Evolutionary conservation across 2,113 vertebrate genomes (phyloP), one percentile per base, ranked within the genome.

Genomic region (Pardalotus punctatus): DNA sequence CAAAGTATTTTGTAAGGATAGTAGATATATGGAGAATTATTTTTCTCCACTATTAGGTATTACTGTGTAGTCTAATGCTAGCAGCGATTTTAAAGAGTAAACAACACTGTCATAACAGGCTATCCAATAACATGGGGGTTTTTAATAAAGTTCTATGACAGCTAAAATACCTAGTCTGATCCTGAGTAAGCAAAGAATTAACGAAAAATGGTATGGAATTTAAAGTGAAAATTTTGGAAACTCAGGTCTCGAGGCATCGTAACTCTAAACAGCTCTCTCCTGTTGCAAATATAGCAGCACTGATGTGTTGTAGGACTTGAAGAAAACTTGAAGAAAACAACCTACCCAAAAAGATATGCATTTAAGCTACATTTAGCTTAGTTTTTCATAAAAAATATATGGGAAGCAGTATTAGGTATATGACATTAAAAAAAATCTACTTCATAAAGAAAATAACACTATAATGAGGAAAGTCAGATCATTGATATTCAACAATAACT

Each of bases 171-270:
- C 19, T 23, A 76, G 36, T 62, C 33, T 56, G 27, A 45, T 47
- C 36, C 36, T 76, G 5, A 92, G 35, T 51, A 81, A 78, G 65
- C 25, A 56, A 77, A 67, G 25, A 81, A 64, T 18, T 81, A 74
- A 78, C 42, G 43, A 72, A 79, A 81, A 67, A 78, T 9, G 3
- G 9, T 24, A 58, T 1, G 5, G 35, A 93, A 87, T 82, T 69
- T 67, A 67, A 74, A 70, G 24, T 6, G 42, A 79, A 10, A 3
- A 7, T 40, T 88, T 86, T 33, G 43, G 18, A 74, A 91, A 70
- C 6, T 1, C 2, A 38, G 6, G 11, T 67, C 42, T 92, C 54
- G 64, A 73, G 28, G 29, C 27, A 69, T 14, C 0, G 0, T 12
- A 76, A 42, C 2, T 57, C 4, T n/a, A 48, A 91, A 35, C 1